phyloP scores from a whole-genome alignment of 2,888 invertebrate species.

The Limnephilus auricula region DNA sequence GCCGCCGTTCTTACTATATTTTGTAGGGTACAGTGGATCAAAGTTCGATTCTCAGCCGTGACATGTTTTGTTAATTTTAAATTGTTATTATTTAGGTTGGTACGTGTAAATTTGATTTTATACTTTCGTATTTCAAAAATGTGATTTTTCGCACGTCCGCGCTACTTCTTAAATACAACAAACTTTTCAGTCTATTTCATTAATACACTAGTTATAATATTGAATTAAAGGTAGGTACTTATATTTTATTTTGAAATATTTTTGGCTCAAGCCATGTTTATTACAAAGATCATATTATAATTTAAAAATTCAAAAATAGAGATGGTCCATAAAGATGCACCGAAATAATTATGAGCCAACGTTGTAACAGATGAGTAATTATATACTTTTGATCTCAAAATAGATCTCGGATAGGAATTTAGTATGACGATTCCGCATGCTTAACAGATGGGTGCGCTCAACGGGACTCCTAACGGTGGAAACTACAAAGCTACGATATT shows the following conservation, averaged over 20 bases:
- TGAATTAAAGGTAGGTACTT: not conserved
- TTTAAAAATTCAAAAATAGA: conserved; percentile 9
- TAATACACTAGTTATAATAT: not conserved
- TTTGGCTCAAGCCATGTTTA: not conserved
- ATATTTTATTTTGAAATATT: not conserved
- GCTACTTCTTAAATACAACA: too few relatives aligned
- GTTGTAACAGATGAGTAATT: not conserved
- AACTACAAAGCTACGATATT: not conserved
- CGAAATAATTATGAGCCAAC: not conserved
- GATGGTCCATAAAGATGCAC: not conserved
- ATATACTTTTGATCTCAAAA: not conserved
- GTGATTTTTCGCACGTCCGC: too few relatives aligned
- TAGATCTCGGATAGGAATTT: not conserved
- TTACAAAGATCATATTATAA: not conserved
- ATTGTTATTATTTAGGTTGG: too few relatives aligned
- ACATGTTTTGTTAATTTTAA: too few relatives aligned
- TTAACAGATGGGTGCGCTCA: not conserved
- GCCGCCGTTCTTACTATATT: too few relatives aligned
- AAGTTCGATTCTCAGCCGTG: too few relatives aligned
- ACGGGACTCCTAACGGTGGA: not conserved
- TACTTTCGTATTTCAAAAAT: too few relatives aligned
- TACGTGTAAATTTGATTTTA: too few relatives aligned
- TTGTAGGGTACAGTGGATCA: too few relatives aligned
- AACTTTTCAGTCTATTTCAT: not conserved
- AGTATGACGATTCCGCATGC: not conserved